Evolutionary conservation across 2,888 invertebrate species (phyloP), one percentile per base, ranked within the genome.

Genomic region (Drosophila greeni): DNA sequence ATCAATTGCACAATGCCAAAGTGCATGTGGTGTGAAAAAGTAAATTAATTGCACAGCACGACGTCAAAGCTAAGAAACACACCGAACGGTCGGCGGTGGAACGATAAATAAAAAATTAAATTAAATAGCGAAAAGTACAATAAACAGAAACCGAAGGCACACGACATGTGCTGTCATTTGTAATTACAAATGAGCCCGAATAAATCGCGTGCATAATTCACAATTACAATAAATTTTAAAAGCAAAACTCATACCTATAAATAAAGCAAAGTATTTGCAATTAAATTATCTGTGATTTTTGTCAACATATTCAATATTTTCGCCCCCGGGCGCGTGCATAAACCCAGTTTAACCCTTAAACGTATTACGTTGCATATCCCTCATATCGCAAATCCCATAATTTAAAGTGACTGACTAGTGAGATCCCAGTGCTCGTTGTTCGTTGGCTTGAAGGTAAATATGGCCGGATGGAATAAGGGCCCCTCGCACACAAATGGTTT

Each of bases 231-330:
- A 45, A 64, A 66, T 60, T 62, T 29, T 12, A 36, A 55, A 69
- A 20, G 53, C 31, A 49, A 70, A 53, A 64, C 64, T 42, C 49
- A 65, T 57, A 66, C 51, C 69, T 42, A 66, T 42, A 62, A 57
- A 52, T 34, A 64, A 58, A 54, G 23, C 36, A 37, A 74, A 58
- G 48, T 34, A 68, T 73, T 68, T 75, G 75, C 74, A 73, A 76
- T 82, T 81, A 72, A 80, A 82, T 81, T 82, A 80, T 81, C 81
- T 81, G 81, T 82, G 81, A 81, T 81, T 81, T 75, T 68, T 66
- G 74, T 82, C 74, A 76, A 76, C 76, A 81, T 81, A 79, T 75
- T 73, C 56, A 75, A 79, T 72, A 76, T 70, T 49, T 55, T 31
- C 55, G 53, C 18, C 18, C 18, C 37, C 12, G 58, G 34, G 60